Base-by-base conservation (phyloP, 2,797 vertebrate genomes). In the Clamator glandarius region DNA sequence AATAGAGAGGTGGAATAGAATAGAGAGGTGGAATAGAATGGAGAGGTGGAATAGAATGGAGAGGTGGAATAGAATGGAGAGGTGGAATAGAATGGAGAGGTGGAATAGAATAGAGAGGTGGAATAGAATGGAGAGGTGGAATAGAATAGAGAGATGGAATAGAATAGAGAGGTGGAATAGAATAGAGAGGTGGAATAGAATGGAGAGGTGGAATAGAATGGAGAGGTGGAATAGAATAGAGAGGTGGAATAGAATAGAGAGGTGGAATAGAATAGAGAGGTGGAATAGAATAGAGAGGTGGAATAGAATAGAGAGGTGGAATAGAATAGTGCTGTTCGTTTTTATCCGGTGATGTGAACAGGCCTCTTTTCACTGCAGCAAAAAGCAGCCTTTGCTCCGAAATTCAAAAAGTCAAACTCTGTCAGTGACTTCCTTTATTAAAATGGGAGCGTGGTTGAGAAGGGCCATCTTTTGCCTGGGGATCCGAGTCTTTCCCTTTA, bases 241-340 rank as follows among this genome's bases (percentile, higher is more conserved):
- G 31, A 23, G 35, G 17, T 0, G 14, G 29, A 7, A 2, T 0
- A 18, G 54, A 55, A 13, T 0, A 6, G 21, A 15, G 31, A 23
- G 35, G 17, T 0, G 14, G 29, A 7, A 2, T 0, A 18, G 54
- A 55, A 13, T 0, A 6, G 21, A 15, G 31, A 23, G 35, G 17
- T 0, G 14, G 29, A 7, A 2, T 0, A 18, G 54, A 55, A 13
- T 0, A 6, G 21, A 15, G 31, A 23, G 35, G 17, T 0, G 14
- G 29, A 7, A 2, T 0, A 18, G 54, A 55, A 13, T 0, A 6
- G 35, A 15, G 31, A 23, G 35, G 17, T 0, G 14, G 29, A 7
- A 2, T 0, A 18, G 54, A 55, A 13, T 0, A 6, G 21, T 4
- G 12, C 2, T 0, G 5, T 0, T 54, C 2, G 0, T 1, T 3